Evolutionary conservation across 64 coral and sea anemone genomes (phyloP).

Genomic region (Porites lutea): DNA sequence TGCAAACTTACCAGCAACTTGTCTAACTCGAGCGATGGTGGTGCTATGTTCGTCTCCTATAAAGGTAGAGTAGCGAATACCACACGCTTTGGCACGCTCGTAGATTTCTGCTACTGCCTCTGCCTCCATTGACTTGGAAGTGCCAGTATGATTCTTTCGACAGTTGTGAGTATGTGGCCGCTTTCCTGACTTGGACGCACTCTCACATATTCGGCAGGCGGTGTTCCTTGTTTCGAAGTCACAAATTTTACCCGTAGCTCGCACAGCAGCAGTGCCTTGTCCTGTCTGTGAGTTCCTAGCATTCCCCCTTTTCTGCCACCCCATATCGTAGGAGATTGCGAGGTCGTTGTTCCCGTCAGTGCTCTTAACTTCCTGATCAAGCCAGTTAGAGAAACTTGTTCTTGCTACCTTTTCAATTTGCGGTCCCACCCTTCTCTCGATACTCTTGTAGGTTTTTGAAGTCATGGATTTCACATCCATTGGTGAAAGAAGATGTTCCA

Average conservation of each 20-base stretch:
- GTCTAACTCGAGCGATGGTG: not conserved
- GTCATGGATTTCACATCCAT: not conserved
- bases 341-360: not conserved
- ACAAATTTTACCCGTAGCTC: no score
- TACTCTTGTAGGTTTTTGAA: not conserved
- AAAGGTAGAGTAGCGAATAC: not conserved
- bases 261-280: not conserved
- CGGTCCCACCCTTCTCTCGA: not conserved
- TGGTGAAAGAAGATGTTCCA: no score
- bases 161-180: no score
- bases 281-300: not conserved
- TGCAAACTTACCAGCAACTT: not conserved
- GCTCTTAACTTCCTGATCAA: not conserved
- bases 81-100: not conserved
- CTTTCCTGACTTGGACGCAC: no score
- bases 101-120: not conserved
- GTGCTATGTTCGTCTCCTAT: not conserved
- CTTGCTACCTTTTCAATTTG: not conserved
- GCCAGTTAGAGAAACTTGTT: not conserved
- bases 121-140: not conserved
- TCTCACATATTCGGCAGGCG: no score
- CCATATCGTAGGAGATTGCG: not conserved
- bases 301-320: not conserved
- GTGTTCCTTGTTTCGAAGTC: no score
- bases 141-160: not conserved